Conservation (phyloP, 2,888 invertebrate species). For the Trachelus tabidus region DNA sequence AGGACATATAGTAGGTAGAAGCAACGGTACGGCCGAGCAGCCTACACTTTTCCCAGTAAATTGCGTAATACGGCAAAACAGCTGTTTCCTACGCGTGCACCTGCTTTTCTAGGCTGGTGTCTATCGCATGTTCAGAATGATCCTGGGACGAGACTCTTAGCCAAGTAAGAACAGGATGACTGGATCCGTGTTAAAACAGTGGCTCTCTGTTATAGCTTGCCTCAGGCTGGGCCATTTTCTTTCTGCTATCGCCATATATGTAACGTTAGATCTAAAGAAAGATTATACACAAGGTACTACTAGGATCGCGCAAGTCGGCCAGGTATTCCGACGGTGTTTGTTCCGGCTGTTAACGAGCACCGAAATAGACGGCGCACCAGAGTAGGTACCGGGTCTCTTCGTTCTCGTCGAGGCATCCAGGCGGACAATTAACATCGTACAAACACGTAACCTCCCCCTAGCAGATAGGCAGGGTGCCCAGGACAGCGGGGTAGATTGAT, state of each 20-base stretch:
- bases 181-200: neutral
- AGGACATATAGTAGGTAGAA: no score
- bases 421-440: neutral
- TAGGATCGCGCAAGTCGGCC: neutral
- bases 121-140: neutral
- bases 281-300: neutral
- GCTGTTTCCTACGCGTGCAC: no score
- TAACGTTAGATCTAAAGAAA: neutral
- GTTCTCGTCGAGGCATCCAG: neutral
- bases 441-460: neutral
- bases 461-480: neutral
- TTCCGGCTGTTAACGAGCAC: conserved; percentile 8
- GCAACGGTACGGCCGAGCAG: no score
- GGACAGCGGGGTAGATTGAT: neutral
- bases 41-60: no score
- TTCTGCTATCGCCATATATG: neutral
- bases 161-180: neutral
- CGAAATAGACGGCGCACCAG: neutral
- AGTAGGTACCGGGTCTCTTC: neutral
- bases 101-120: neutral
- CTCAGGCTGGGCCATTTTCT: neutral
- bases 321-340: conserved; percentile 1
- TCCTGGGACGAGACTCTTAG: neutral
- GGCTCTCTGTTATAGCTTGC: neutral
- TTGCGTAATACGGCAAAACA: no score